Evolutionary conservation across 2,113 vertebrate species (phyloP).

Genomic region (Deroptyus accipitrinus): DNA sequence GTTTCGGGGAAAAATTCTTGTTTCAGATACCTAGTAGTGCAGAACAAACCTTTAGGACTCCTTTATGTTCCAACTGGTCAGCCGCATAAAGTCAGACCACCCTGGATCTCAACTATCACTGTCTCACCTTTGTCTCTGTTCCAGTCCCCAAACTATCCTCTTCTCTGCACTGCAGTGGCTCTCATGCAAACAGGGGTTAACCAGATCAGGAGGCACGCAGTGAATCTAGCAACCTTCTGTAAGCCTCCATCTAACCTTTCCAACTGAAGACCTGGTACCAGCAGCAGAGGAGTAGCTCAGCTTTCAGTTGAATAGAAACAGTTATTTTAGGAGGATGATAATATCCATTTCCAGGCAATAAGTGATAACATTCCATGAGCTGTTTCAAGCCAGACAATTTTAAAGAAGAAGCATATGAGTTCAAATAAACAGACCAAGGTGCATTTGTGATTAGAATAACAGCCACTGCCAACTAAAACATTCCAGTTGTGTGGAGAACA

Average conservation of each 20-base stretch:
- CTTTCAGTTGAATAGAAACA: neutral
- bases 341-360: neutral
- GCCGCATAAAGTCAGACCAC: neutral
- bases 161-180: neutral
- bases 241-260: neutral
- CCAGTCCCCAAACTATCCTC: neutral
- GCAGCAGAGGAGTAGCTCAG: neutral
- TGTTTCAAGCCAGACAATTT: neutral
- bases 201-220: neutral
- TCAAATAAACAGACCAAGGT: neutral
- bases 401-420: neutral
- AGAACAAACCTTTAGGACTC: neutral
- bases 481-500: neutral
- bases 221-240: neutral
- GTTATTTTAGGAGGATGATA: neutral
- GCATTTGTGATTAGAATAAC: neutral
- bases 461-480: neutral
- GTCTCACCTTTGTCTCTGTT: neutral
- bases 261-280: neutral
- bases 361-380: neutral
- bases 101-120: neutral
- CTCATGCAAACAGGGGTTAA: neutral
- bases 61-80: neutral
- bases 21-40: neutral
- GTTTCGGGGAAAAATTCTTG: neutral